phyloP scores from a whole-genome alignment of 2,797 vertebrate species.

The Nannoperca australis region DNA sequence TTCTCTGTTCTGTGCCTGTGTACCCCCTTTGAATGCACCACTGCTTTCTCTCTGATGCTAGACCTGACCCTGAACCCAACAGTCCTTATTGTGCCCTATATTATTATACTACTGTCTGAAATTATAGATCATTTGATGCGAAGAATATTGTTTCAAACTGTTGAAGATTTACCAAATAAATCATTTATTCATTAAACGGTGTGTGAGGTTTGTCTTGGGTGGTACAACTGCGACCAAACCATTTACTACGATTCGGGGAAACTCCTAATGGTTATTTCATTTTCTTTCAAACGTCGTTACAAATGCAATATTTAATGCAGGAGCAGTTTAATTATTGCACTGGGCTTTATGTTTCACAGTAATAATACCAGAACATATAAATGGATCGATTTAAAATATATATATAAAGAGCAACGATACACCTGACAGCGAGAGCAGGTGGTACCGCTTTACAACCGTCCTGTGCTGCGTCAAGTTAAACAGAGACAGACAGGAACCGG shows the following conservation, averaged over 20 bases:
- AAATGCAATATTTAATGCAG: background rate
- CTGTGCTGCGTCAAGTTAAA: background rate
- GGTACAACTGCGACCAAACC: background rate
- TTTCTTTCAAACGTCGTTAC: background rate
- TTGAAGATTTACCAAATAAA: conserved; percentile 82
- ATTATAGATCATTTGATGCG: conserved; percentile 65
- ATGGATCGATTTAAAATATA: background rate
- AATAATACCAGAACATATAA: background rate
- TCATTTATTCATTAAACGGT: conserved; percentile 42
- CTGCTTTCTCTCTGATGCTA: conserved; percentile 54
- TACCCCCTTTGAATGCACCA: conserved; percentile 49
- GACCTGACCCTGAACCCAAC: conserved; percentile 32
- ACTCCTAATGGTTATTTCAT: background rate
- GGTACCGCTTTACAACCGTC: background rate
- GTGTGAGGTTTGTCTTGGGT: background rate
- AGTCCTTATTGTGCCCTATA: conserved; percentile 36
- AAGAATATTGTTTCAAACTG: conserved; percentile 70
- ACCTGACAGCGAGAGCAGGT: background rate
- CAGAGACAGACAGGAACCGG: background rate
- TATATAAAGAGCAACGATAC: background rate
- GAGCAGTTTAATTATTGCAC: too few species aligned
- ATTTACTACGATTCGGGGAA: background rate
- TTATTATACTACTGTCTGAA: conserved; percentile 68
- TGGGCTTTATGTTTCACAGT: background rate
- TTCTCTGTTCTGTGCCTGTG: conserved; percentile 77